Evolutionary conservation across 2,797 vertebrate species (phyloP).

Genomic region (Lycodopsis pacificus): DNA sequence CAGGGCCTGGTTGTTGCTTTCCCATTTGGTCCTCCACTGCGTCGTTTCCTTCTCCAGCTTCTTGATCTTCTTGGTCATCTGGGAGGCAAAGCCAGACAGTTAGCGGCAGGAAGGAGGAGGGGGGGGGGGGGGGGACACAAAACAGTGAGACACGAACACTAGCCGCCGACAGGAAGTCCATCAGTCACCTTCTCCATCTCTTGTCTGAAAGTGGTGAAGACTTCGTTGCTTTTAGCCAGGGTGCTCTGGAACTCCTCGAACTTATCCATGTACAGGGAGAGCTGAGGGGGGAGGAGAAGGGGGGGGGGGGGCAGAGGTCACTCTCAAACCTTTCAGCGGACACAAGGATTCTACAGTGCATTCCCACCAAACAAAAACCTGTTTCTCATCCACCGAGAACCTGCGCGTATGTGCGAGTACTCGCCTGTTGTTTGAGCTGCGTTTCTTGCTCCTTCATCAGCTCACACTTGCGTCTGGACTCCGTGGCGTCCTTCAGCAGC

Average conservation of each 20-base stretch:
- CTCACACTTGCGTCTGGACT: slow-evolving; percentile 96
- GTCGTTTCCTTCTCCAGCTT: slow-evolving; percentile 98
- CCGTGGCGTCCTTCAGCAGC: slow-evolving; percentile 96
- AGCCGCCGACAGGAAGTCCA: not conserved
- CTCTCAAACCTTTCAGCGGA: not conserved
- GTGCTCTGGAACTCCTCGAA: slow-evolving; percentile 99
- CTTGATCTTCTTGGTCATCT: slow-evolving; percentile 99
- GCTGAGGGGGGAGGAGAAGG: slow-evolving; percentile 73
- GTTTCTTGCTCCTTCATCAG: slow-evolving; percentile 97
- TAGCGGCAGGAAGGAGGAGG: not conserved
- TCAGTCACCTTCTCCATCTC: slow-evolving; percentile 97
- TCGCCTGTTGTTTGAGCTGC: slow-evolving; percentile 96
- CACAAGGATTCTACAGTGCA: not conserved
- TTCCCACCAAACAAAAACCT: not conserved
- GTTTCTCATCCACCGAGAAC: not conserved
- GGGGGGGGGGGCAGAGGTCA: not conserved
- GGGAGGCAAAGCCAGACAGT: slow-evolving; percentile 26
- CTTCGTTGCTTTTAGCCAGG: slow-evolving; percentile 98
- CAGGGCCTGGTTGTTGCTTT: slow-evolving; percentile 98
- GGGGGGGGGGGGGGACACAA: not conserved
- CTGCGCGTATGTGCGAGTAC: not conserved
- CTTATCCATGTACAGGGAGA: slow-evolving; percentile 99
- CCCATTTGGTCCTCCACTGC: slow-evolving; percentile 98
- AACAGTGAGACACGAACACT: not conserved
- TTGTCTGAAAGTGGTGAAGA: slow-evolving; percentile 98